Conservation (phyloP, 2,113 vertebrate genomes). For the Chunga burmeisteri region DNA sequence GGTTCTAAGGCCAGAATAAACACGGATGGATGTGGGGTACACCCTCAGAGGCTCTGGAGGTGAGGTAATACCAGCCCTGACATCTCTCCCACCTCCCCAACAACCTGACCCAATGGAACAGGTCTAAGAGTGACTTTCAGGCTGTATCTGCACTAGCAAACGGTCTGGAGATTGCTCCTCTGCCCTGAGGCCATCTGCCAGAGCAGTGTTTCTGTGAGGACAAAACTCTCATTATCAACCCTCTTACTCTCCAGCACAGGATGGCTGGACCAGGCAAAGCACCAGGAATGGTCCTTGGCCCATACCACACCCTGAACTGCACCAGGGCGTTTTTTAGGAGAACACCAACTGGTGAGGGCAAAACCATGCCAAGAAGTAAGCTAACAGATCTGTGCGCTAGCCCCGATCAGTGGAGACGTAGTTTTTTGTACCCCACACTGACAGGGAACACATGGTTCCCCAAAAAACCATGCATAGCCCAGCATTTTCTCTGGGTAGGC, state of each 20-base stretch:
- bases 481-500: background rate
- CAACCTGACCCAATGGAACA: background rate
- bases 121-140: background rate
- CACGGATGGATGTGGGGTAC: background rate
- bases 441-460: background rate
- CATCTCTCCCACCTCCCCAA: background rate
- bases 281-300: background rate
- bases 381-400: background rate
- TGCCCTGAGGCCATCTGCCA: background rate
- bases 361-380: background rate
- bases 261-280: background rate
- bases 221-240: background rate
- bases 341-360: background rate
- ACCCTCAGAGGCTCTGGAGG: background rate
- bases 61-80: background rate
- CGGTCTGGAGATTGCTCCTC: background rate
- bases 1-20: slow-evolving; percentile 5
- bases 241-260: background rate
- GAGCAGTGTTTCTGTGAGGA: background rate
- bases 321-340: background rate
- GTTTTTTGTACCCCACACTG: background rate
- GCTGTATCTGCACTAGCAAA: background rate
- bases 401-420: background rate
- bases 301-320: background rate
- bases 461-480: background rate